Base-by-base conservation (phyloP, 2,888 invertebrate species). In the Eupithecia pulchellata region DNA sequence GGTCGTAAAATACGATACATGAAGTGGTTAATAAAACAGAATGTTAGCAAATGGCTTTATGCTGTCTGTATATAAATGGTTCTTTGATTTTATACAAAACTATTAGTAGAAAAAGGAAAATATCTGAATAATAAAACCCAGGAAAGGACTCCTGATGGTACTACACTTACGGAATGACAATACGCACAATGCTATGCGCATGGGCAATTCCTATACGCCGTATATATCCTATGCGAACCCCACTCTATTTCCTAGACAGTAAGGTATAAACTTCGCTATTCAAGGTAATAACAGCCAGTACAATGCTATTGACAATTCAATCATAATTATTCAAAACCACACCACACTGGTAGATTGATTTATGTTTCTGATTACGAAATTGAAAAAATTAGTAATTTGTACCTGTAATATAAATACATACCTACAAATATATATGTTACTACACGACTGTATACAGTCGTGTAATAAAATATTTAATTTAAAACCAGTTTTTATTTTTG, bases 401-500 rank as follows among this genome's bases (percentile, higher is more conserved):
- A 36, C 34, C n/a, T 32, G 42, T 47, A 47, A 47, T 20, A 47
- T n/a, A 42, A 42, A 60, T 17, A 20, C 32, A 61, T 61, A 60
- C 30, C 17, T 25, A 34, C 32, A 34, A 34, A 30, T 60, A 30
- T n/a, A n/a, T n/a, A n/a, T n/a, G n/a, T n/a, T n/a, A n/a, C n/a
- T n/a, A n/a, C n/a, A n/a, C n/a, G n/a, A n/a, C n/a, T n/a, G n/a
- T n/a, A 30, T 32, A 20, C 17, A 20, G 25, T 32, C 32, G 30
- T 13, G 32, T 32, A 36, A 61, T 36, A 61, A 25, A 34, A 61
- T 60, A 61, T 13, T 61, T 34, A 67, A 68, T 69, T 58, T 13
- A 64, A 69, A 73, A 65, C 60, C 63, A 65, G 62, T n/a, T 34
- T 69, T 29, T 60, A 36, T 25, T 1, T 11, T 11, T 17, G 20